phyloP scores from a whole-genome alignment of 2,113 vertebrate species.

The Lates calcarifer region DNA sequence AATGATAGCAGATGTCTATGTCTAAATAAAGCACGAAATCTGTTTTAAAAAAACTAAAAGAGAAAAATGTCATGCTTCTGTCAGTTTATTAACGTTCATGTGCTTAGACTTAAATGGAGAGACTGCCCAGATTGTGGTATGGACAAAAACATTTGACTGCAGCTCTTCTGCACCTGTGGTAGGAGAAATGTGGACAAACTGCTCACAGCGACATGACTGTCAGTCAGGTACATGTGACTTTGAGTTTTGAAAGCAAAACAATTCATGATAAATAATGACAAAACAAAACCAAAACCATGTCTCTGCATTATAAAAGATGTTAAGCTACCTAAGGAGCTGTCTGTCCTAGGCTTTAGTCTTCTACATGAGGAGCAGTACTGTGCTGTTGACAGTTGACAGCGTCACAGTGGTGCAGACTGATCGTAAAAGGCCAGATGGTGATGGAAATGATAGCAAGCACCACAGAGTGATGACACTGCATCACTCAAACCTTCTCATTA shows the following conservation, averaged over 20 bases:
- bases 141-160: background rate
- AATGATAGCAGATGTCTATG: no score
- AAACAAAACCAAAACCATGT: background rate
- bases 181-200: no score
- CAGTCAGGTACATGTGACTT: background rate
- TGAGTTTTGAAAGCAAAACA: background rate
- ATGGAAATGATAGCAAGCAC: background rate
- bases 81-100: no score
- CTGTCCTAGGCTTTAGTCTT: background rate
- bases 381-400: background rate
- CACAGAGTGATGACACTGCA: background rate
- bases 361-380: background rate
- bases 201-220: no score
- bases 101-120: no score
- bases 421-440: constrained; percentile 22
- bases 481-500: constrained; percentile 25
- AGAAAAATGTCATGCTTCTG: no score
- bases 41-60: no score
- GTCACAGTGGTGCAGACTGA: background rate
- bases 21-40: no score
- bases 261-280: no score
- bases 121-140: no score
- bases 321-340: no score
- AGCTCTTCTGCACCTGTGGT: no score
- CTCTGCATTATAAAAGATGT: background rate